Base-by-base conservation (phyloP, 2,888 invertebrate genomes). In the Lacanobia wlatinum region DNA sequence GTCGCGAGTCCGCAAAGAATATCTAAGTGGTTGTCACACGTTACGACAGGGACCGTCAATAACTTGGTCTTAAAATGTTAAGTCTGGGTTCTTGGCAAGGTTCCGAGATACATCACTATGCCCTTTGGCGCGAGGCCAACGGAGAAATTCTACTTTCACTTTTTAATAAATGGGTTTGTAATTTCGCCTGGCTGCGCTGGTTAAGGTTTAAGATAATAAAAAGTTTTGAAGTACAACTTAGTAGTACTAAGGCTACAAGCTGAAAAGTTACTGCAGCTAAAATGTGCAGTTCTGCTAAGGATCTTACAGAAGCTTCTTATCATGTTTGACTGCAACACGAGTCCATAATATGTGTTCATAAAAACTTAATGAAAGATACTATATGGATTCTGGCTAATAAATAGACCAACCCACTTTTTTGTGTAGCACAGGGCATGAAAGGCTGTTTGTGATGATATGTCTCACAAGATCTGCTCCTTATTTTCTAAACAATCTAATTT, bases 101-200 rank as follows among this genome's bases (percentile, higher is more conserved):
- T 84, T 87, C 85, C 87, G 79, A 87, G 70, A 64, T 68, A 80
- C 72, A 69, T 62, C 64, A 84, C 85, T 78, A 77, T 82, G 86
- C 83, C 88, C 87, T 88, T 89, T 93, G 92, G 92, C 90, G 34
- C 48, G 61, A 14, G 43, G 87, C 93, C 92, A 92, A 86, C 67
- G 28, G 70, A 78, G 38, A 88, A 87, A 88, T 82, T 85, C 79
- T 66, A 63, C 88, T 91, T 90, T 91, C 85, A 87, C 88, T 90
- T 89, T 89, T 87, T 84, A 84, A 76, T 76, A 79, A 80, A 78
- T 79, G 64, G 66, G 82, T 82, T 71, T 53, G 55, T 71, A 72
- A 73, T 68, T 78, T 77, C 12, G 34, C 72, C 55, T 14, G 62
- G 60, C 59, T 34, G 56, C 50, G 43, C 21, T 53, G 56, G 68